Evolutionary conservation across 2,888 invertebrate species (phyloP).

Genomic region (Pollenia labialis): DNA sequence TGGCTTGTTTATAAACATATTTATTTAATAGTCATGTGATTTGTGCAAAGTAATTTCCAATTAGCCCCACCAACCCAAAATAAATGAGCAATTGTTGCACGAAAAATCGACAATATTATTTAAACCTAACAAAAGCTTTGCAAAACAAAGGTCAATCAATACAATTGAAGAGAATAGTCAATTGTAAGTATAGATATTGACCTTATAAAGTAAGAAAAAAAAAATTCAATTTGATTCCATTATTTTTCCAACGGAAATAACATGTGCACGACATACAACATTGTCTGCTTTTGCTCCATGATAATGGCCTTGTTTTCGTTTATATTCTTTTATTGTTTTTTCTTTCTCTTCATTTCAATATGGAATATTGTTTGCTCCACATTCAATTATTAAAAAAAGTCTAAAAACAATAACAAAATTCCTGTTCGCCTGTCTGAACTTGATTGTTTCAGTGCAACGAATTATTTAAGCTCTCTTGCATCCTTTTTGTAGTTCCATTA

Average conservation of each 20-base stretch:
- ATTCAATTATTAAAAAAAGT: constrained; percentile 51
- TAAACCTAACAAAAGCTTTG: constrained; percentile 41
- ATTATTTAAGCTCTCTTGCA: constrained; percentile 73
- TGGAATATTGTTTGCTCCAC: constrained; percentile 51
- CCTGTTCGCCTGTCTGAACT: constrained; percentile 63
- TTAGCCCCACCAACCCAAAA: constrained; percentile 80
- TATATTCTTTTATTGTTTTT: constrained; percentile 40
- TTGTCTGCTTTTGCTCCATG: constrained; percentile 28
- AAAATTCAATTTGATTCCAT: constrained; percentile 49
- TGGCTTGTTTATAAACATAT: constrained; percentile 72
- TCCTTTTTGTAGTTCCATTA: constrained; percentile 60
- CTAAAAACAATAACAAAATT: constrained; percentile 66
- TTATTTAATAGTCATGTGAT: constrained; percentile 73
- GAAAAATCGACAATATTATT: constrained; percentile 32
- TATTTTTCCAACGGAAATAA: constrained; percentile 46
- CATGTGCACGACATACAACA: constrained; percentile 44
- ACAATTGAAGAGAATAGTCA: constrained; percentile 13
- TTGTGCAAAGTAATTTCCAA: constrained; percentile 79
- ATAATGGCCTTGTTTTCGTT: constrained; percentile 60
- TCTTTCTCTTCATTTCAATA: constrained; percentile 35
- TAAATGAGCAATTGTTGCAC: constrained; percentile 83
- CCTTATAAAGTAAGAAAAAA: constrained; percentile 39
- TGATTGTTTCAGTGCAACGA: constrained; percentile 64
- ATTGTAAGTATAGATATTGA: neutral
- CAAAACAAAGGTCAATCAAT: constrained; percentile 52